Percentiles rank a stretch among this genome's conserved stretches.
Evolutionary conservation across 2,888 invertebrate genomes (phyloP).

Genomic region (Pseudanteris insignis): DNA sequence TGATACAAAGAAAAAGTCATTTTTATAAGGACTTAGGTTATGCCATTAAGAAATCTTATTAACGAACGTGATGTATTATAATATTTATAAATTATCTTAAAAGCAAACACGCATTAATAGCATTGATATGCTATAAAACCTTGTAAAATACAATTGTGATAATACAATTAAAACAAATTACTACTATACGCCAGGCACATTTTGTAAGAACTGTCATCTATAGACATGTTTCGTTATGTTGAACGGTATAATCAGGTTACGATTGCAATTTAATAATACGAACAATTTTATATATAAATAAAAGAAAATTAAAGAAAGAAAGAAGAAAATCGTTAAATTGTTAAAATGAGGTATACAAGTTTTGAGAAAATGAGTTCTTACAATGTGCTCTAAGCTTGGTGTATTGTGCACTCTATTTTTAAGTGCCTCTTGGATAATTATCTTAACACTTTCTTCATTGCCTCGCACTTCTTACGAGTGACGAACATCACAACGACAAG

Average conservation of each 20-base stretch:
- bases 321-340: no score
- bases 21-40: slow-evolving; percentile 11
- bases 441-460: slow-evolving; percentile 44
- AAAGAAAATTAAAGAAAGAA: no score
- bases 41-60: slow-evolving; percentile 17
- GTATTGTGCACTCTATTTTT: slow-evolving; percentile 37
- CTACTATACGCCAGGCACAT: slow-evolving; percentile 21
- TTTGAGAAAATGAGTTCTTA: slow-evolving; percentile 38
- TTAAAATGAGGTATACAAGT: no score
- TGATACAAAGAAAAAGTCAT: no score
- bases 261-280: no score
- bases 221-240: no score
- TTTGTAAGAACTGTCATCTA: slow-evolving; percentile 30
- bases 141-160: slow-evolving; percentile 20
- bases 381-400: slow-evolving; percentile 36
- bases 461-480: slow-evolving; percentile 41
- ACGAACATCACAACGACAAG: slow-evolving; percentile 54
- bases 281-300: no score
- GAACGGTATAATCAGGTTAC: no score
- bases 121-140: slow-evolving; percentile 21
- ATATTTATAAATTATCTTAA: slow-evolving; percentile 39
- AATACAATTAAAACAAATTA: slow-evolving; percentile 41
- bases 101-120: slow-evolving; percentile 9
- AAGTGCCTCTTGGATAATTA: slow-evolving; percentile 44
- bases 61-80: slow-evolving; percentile 15